phyloP scores from a whole-genome alignment of 2,888 invertebrate genomes.

The Spilosoma lubricipeda region DNA sequence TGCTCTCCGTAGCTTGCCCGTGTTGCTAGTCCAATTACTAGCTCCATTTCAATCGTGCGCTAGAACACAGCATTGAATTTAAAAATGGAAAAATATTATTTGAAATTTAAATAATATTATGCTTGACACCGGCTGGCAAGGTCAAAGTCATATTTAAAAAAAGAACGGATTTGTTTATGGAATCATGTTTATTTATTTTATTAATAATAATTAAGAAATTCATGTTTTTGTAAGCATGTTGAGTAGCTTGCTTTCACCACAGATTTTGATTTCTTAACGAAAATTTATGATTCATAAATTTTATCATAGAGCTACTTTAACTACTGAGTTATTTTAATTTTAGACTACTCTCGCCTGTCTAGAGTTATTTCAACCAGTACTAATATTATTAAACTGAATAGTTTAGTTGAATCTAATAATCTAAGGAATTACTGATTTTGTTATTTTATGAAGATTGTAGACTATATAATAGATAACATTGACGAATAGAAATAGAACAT shows the following conservation, averaged over 20 bases:
- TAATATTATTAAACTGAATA: neutral
- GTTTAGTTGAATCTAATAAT: neutral
- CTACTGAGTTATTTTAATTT: slow-evolving; percentile 3
- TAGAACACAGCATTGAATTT: slow-evolving; percentile 22
- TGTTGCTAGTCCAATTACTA: slow-evolving; percentile 22
- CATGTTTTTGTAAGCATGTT: slow-evolving; percentile 26
- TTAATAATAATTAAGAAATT: slow-evolving; percentile 27
- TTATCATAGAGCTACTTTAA: neutral
- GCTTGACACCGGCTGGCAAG: slow-evolving; percentile 24
- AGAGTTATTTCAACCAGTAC: neutral
- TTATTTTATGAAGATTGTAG: neutral
- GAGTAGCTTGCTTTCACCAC: slow-evolving; percentile 37
- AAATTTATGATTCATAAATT: slow-evolving; percentile 23
- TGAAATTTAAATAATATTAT: slow-evolving; percentile 17
- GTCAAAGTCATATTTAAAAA: slow-evolving; percentile 29
- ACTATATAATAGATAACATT: neutral
- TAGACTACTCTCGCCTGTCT: neutral
- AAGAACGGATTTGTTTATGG: slow-evolving; percentile 11
- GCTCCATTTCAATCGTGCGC: slow-evolving; percentile 20
- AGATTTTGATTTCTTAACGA: slow-evolving; percentile 10
- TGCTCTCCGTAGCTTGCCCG: slow-evolving; percentile 23
- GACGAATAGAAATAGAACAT: neutral
- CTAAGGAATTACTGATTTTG: neutral
- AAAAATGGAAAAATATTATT: slow-evolving; percentile 22
- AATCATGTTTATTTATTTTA: slow-evolving; percentile 32